Conservation (phyloP, 2,888 invertebrate genomes). For the Fabriciana adippe region DNA sequence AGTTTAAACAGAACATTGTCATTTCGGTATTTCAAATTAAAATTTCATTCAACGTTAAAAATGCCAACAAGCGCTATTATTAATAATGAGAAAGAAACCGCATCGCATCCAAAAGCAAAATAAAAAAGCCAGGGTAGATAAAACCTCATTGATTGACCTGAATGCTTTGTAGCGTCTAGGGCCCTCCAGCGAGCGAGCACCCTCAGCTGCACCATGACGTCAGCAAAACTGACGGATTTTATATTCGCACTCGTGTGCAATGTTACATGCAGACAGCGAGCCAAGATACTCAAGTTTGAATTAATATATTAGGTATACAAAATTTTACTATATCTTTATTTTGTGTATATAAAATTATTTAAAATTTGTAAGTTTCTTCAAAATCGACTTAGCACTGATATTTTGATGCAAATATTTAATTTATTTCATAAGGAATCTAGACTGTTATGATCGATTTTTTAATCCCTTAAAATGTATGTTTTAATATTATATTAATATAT, state of each 20-base stretch:
- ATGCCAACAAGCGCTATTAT: slow-evolving; percentile 26
- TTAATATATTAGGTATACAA: slow-evolving; percentile 5
- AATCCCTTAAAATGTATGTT: too few species aligned
- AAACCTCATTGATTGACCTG: slow-evolving; percentile 57
- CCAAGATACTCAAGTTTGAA: slow-evolving; percentile 6
- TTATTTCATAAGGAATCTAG: too few species aligned
- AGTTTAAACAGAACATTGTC: neutral
- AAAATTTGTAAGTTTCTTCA: too few species aligned
- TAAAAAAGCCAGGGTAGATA: slow-evolving; percentile 35
- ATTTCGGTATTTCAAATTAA: neutral
- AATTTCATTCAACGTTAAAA: slow-evolving; percentile 15
- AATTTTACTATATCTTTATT: neutral
- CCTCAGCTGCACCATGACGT: slow-evolving; percentile 43
- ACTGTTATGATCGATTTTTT: too few species aligned
- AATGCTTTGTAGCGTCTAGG: slow-evolving; percentile 45
- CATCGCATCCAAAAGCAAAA: slow-evolving; percentile 29
- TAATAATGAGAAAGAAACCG: slow-evolving; percentile 26
- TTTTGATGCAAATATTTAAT: too few species aligned
- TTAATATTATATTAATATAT: too few species aligned
- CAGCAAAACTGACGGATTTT: slow-evolving; percentile 37
- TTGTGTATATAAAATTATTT: neutral
- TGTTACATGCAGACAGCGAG: slow-evolving; percentile 14
- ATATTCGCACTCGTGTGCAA: slow-evolving; percentile 31
- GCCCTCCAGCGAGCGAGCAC: slow-evolving; percentile 43
- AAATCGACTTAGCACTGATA: too few species aligned